phyloP scores from a whole-genome alignment of 2,888 invertebrate genomes.

The Tholera decimalis region DNA sequence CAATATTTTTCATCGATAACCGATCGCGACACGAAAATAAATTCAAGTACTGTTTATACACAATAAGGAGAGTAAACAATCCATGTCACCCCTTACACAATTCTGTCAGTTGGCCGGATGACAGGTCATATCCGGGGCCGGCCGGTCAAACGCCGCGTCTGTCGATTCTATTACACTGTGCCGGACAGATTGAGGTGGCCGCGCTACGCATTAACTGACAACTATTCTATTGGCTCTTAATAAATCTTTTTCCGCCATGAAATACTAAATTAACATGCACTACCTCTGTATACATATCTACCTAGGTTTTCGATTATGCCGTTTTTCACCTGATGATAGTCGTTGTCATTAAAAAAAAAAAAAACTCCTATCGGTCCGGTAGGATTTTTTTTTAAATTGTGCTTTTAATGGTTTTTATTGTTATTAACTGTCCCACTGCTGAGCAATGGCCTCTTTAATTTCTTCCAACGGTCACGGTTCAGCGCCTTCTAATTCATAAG shows the following conservation, averaged over 20 bases:
- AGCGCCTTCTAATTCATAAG: no score
- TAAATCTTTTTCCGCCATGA: conserved; percentile 42
- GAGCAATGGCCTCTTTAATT: no score
- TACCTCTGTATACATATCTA: neutral
- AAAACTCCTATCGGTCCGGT: no score
- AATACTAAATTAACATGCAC: conserved; percentile 12
- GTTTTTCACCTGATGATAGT: neutral
- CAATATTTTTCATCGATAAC: conserved; percentile 67
- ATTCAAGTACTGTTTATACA: conserved; percentile 80
- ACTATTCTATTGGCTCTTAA: conserved; percentile 64
- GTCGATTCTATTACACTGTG: conserved; percentile 87
- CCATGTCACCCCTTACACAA: conserved; percentile 77
- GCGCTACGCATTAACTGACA: conserved; percentile 67
- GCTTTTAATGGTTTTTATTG: no score
- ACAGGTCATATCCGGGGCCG: conserved; percentile 86
- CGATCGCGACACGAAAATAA: conserved; percentile 64
- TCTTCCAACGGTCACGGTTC: no score
- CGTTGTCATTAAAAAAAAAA: neutral
- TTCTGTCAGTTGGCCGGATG: conserved; percentile 83
- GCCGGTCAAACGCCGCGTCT: conserved; percentile 80
- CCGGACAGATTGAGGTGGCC: conserved; percentile 83
- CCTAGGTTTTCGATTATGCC: neutral
- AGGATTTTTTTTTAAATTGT: no score
- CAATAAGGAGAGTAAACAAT: conserved; percentile 80
- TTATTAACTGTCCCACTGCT: no score